Conservation (phyloP, 2,797 vertebrate genomes). For the Rhynchotus rufescens region DNA sequence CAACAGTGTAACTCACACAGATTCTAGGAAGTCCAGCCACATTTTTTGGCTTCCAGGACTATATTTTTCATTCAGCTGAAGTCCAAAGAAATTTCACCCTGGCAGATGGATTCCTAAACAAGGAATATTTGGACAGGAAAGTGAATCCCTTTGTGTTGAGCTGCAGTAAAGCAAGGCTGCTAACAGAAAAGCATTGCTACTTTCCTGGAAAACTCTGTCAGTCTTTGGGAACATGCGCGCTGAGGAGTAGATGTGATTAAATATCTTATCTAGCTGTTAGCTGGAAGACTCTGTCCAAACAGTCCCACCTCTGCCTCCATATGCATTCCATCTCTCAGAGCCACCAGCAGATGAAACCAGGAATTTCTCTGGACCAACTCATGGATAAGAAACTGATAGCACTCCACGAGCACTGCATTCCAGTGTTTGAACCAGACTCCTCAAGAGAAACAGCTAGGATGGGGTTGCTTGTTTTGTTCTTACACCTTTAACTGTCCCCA, state of each 20-base stretch:
- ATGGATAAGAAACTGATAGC: not conserved
- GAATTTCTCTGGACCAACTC: not conserved
- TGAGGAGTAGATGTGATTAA: not conserved
- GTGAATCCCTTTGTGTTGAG: not conserved
- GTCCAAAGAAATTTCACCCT: not conserved
- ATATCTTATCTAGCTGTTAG: constrained; percentile 16
- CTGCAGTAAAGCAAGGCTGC: not conserved
- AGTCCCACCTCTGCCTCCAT: constrained; percentile 43
- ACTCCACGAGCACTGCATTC: constrained; percentile 17
- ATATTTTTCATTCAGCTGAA: constrained; percentile 1
- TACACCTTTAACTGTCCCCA: not conserved
- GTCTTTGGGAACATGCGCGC: not conserved
- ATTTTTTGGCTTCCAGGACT: not conserved
- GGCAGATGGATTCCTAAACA: not conserved
- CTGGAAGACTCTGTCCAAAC: not conserved
- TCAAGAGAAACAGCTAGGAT: constrained; percentile 3
- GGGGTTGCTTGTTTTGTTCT: not conserved
- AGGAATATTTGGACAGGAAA: not conserved
- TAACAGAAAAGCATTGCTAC: not conserved
- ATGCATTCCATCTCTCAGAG: not conserved
- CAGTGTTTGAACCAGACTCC: constrained; percentile 20
- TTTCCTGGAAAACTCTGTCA: not conserved
- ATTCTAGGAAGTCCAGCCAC: not conserved
- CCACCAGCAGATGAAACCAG: not conserved
- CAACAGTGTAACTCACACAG: not conserved